These are phyloP conservation scores for Chlorodrepanis virens DNA, from an alignment of 2,113 vertebrate species.

Conservation along the genomic window DNA sequence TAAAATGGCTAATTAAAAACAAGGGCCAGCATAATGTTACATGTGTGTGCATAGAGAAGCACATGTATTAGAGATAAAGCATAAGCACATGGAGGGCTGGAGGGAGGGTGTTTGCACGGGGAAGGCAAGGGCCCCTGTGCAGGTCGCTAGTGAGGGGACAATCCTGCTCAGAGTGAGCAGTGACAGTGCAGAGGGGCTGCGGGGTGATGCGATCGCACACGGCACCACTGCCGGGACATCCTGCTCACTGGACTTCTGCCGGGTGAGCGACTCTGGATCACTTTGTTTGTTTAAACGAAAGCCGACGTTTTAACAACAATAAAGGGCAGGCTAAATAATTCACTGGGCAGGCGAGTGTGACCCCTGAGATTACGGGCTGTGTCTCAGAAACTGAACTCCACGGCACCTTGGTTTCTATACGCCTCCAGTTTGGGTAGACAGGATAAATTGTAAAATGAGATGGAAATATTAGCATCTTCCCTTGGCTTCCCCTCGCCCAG, in stretches of 20 bases:
- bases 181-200: background rate
- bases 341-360: rapidly evolving
- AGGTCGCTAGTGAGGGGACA: background rate
- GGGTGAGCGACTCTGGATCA: background rate
- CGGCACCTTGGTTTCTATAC: background rate
- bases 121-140: background rate
- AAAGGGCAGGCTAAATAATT: background rate
- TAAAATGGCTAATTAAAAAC: background rate
- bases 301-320: background rate
- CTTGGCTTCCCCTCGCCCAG: background rate
- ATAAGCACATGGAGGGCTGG: background rate
- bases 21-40: background rate
- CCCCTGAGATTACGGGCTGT: background rate
- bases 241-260: background rate
- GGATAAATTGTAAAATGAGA: slow-evolving; percentile 36
- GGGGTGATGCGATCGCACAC: background rate
- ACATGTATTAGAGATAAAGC: background rate
- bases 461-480: slow-evolving; percentile 38
- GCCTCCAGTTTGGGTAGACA: background rate
- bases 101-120: background rate
- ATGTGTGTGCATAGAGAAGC: background rate
- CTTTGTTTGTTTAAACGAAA: background rate
- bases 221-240: background rate
- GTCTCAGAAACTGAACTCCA: background rate
- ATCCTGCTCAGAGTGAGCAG: background rate